Base-by-base conservation (phyloP, 2,888 invertebrate species). In the Myathropa florea region DNA sequence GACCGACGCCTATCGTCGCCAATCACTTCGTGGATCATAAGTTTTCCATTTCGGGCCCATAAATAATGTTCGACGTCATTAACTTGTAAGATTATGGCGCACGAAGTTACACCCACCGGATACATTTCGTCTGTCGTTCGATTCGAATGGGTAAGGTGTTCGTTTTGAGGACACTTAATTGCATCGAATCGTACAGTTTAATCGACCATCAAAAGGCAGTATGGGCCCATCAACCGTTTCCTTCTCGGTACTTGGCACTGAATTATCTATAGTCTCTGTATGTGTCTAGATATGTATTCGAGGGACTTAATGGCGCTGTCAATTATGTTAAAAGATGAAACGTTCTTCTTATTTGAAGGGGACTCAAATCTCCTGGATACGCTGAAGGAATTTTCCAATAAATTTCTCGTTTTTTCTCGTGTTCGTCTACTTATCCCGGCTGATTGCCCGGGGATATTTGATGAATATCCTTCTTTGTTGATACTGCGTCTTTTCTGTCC, bases 41-140 rank as follows among this genome's bases (percentile, higher is more conserved):
- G 64, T 82, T 60, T 36, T 71, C 60, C 82, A 71, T 60, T 76
- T 59, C 46, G 28, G 3, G 18, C 70, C 59, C 70, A 61, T 83
- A 61, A 82, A 77, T 71, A 71, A 71, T 55, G 77, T 72, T 83
- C 72, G 65, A 82, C 71, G 18, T 65, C 65, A 70, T 77, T 77
- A 71, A 82, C 60, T 82, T 3, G 68, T n/a, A 6, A 28, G 63
- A 77, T 77, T 46, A 65, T 36, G 28, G 68, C 21, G 18, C 36
- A 53, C 65, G 53, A 77, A 71, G 61, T 71, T 36, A 65, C 61
- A 77, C 59, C 53, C 59, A 64, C 65, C 9, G 64, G 30, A 39
- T 57, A 72, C 64, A 61, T 18, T 30, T 26, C 26, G 10, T 28
- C 53, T 4, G 12, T 3, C 18, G 26, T 26, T 39, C 59, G 21